These are phyloP conservation scores for Tolmerus cingulatus DNA, from an alignment of 2,888 invertebrate species.

Conservation along the genomic window DNA sequence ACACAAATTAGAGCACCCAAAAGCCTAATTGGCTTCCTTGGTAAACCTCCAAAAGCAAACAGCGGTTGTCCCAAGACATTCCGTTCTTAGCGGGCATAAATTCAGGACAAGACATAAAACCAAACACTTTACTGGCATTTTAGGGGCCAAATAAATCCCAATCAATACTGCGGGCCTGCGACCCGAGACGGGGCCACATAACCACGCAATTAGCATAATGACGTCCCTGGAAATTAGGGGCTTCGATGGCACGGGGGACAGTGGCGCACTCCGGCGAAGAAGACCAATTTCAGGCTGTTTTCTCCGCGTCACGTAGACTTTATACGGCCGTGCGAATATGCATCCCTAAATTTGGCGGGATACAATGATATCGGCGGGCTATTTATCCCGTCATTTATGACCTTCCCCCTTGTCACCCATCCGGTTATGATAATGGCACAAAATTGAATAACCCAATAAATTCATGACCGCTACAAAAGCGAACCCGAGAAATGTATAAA, in stretches of 20 bases:
- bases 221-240: constrained; percentile 10
- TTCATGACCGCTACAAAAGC: not conserved
- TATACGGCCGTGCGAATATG: not conserved
- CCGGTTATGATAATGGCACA: not conserved
- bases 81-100: not conserved
- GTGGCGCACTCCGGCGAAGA: not conserved
- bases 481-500: not conserved
- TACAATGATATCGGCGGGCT: not conserved
- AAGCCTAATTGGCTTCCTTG: not conserved
- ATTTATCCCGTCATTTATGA: constrained; percentile 5
- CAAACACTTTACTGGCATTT: not conserved
- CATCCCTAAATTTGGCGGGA: not conserved
- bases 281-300: not conserved
- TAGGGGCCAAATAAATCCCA: constrained; percentile 19
- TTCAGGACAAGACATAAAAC: not conserved
- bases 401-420: not conserved
- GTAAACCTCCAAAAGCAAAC: not conserved
- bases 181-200: constrained; percentile 13
- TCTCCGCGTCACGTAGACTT: not conserved
- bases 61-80: not conserved
- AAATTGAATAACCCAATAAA: constrained; percentile 23
- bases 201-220: constrained; percentile 37
- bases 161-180: constrained; percentile 16
- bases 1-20: not conserved
- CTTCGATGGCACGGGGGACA: not conserved